phyloP scores from a whole-genome alignment of 2,797 vertebrate species.

The Tapera naevia region DNA sequence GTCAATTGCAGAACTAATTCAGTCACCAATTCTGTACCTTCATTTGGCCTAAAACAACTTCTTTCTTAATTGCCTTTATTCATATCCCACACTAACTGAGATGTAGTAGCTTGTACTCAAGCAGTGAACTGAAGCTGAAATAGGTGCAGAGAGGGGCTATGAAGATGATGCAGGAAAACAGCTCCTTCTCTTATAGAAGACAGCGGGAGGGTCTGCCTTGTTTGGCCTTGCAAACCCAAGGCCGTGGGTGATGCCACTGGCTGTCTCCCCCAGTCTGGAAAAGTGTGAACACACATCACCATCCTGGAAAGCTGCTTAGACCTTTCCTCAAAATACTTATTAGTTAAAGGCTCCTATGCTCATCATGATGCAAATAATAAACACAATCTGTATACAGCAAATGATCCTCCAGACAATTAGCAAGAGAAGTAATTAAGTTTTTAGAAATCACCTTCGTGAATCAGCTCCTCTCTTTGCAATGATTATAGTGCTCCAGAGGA shows the following conservation, averaged over 20 bases:
- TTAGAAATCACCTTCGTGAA: not conserved
- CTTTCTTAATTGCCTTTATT: not conserved
- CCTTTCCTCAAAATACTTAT: not conserved
- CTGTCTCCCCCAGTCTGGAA: not conserved
- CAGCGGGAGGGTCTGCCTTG: not conserved
- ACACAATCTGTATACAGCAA: not conserved
- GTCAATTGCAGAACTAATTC: not conserved
- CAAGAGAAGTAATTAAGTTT: not conserved
- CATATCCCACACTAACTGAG: rapidly evolving
- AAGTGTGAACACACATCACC: not conserved
- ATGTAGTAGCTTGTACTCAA: not conserved
- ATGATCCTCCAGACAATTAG: not conserved
- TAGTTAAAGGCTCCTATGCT: not conserved
- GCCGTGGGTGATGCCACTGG: rapidly evolving
- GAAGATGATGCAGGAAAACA: not conserved
- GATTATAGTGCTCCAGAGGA: not conserved
- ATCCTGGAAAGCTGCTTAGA: not conserved
- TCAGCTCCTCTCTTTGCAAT: not conserved
- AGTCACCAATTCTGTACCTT: not conserved
- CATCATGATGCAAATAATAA: not conserved
- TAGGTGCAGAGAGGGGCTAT: not conserved
- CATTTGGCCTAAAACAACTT: not conserved
- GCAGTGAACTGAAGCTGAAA: not conserved
- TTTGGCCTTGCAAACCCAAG: not conserved
- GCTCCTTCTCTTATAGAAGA: not conserved